Percentiles rank a stretch among this genome's conserved stretches.
These are phyloP conservation scores for Pristionchus maxplancki DNA, from an alignment of 2,888 invertebrate genomes.

Conservation along the genomic window DNA sequence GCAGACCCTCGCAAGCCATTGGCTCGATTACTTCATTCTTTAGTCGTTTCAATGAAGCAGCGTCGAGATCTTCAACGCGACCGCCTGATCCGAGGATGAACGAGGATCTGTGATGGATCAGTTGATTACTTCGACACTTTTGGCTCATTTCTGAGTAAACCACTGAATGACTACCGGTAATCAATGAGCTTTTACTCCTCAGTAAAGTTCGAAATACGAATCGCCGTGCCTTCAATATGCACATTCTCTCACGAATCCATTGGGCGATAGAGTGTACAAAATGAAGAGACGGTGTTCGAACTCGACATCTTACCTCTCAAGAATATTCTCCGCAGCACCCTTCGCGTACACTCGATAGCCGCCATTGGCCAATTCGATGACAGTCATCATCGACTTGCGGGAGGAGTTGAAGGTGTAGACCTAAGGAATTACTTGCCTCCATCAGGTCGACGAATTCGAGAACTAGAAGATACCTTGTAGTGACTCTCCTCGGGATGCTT, in stretches of 20 bases:
- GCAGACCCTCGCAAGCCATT: constrained; percentile 80
- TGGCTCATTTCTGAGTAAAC: no score
- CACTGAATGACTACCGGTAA: no score
- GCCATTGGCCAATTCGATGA: constrained; percentile 74
- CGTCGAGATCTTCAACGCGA: constrained; percentile 82
- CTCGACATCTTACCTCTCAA: constrained; percentile 3
- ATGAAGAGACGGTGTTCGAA: no score
- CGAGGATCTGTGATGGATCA: constrained; percentile 85
- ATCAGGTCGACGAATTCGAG: no score
- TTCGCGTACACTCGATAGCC: constrained; percentile 80
- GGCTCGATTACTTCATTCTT: constrained; percentile 79
- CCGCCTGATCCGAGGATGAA: constrained; percentile 96
- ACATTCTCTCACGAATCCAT: no score
- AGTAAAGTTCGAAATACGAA: no score
- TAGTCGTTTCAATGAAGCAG: background rate
- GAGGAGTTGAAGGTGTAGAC: constrained; percentile 81
- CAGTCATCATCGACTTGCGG: constrained; percentile 81
- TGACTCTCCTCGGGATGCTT: constrained; percentile 79
- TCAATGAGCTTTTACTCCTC: no score
- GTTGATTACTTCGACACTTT: background rate
- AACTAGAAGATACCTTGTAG: no score
- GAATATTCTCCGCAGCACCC: constrained; percentile 79
- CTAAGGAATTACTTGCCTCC: constrained; percentile 23
- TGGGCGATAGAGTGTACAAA: no score
- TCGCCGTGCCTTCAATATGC: no score